Evolutionary conservation across 2,888 invertebrate genomes (phyloP).

Genomic region (Parnassius glacialis): DNA sequence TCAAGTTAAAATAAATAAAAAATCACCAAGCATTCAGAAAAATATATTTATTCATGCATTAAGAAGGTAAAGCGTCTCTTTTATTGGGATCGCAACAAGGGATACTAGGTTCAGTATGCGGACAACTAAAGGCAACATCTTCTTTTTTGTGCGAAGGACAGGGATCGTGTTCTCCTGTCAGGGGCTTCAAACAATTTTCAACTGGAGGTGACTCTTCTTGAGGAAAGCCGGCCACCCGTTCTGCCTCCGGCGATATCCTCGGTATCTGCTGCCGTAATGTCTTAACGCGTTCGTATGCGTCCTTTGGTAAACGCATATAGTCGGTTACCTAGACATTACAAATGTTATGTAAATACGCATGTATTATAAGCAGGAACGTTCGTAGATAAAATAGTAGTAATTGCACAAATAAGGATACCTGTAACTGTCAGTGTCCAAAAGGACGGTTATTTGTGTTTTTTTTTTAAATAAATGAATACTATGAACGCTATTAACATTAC

Average conservation of each 20-base stretch:
- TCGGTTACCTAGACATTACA: conserved; percentile 52
- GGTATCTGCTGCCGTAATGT: conserved; percentile 57
- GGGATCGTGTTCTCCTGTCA: conserved; percentile 43
- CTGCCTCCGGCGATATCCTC: conserved; percentile 64
- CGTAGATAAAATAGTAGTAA: no score
- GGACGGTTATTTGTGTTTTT: no score
- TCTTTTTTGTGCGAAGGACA: conserved; percentile 54
- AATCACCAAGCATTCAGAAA: not conserved
- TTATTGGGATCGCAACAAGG: conserved; percentile 60
- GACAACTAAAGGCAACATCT: conserved; percentile 67
- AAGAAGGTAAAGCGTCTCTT: conserved; percentile 17
- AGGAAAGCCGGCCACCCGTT: conserved; percentile 49
- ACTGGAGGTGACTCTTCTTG: conserved; percentile 41
- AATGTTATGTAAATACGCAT: no score
- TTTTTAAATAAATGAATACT: no score
- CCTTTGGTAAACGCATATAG: conserved; percentile 60
- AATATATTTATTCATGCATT: conserved; percentile 3
- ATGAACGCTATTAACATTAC: no score
- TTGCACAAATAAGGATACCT: no score
- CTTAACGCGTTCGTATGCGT: conserved; percentile 62
- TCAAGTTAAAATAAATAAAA: no score
- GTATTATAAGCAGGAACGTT: no score
- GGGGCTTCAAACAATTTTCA: conserved; percentile 45
- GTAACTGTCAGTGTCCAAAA: no score
- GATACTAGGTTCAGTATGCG: conserved; percentile 49